Evolutionary conservation across 2,797 vertebrate genomes (phyloP).

Genomic region (Epinephelus coioides): DNA sequence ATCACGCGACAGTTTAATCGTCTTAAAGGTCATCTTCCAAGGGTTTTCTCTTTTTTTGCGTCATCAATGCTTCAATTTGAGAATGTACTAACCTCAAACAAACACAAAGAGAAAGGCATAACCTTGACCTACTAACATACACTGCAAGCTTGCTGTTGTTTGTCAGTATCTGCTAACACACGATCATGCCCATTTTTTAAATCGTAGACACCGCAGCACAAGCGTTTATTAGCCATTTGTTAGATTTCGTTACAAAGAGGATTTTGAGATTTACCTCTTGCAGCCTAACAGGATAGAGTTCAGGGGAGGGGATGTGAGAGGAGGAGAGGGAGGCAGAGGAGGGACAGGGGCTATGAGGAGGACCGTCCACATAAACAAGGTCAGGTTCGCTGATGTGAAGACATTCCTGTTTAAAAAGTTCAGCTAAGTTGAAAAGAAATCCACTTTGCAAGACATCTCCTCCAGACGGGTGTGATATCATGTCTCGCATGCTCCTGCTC

Average conservation of each 20-base stretch:
- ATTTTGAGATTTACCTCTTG: slow-evolving; percentile 90
- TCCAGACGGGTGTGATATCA: slow-evolving; percentile 1
- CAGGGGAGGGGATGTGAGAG: slow-evolving; percentile 83
- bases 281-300: slow-evolving; percentile 85
- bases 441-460: slow-evolving; percentile 27
- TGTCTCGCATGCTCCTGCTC: slow-evolving; percentile 56
- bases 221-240: slow-evolving; percentile 23
- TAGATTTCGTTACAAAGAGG: slow-evolving; percentile 17
- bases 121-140: slow-evolving; percentile 7
- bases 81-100: slow-evolving; percentile 10
- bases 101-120: neutral
- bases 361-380: slow-evolving; percentile 84
- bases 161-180: slow-evolving; percentile 33
- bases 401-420: slow-evolving; percentile 87
- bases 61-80: neutral
- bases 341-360: slow-evolving; percentile 83
- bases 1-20: neutral
- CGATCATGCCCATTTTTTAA: slow-evolving; percentile 21
- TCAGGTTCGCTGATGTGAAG: slow-evolving; percentile 91
- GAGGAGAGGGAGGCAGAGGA: slow-evolving; percentile 83
- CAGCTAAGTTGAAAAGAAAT: slow-evolving; percentile 51
- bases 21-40: neutral
- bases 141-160: slow-evolving; percentile 36
- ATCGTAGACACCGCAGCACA: slow-evolving; percentile 14
- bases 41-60: neutral